phyloP scores from a whole-genome alignment of 1,140 invertebrate genomes.

The Lasaia peninsularis region DNA sequence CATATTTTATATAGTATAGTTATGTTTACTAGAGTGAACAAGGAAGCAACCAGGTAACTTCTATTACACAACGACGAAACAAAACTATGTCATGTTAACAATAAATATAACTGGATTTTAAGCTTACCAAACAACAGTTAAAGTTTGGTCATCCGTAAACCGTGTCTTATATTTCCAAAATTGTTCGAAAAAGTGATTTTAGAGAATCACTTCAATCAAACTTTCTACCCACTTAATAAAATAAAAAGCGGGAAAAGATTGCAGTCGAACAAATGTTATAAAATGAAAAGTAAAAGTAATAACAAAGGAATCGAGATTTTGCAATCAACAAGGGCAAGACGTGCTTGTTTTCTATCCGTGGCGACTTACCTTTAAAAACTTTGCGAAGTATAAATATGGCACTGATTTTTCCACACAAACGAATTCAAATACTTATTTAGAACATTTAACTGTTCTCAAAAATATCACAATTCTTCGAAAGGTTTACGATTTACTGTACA shows the following conservation, averaged over 20 bases:
- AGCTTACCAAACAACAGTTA: slow-evolving; percentile 45
- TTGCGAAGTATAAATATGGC: slow-evolving; percentile 39
- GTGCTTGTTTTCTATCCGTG: slow-evolving; percentile 50
- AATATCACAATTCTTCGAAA: slow-evolving; percentile 23
- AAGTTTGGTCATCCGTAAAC: slow-evolving; percentile 35
- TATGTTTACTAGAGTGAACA: no score
- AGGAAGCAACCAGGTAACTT: neutral
- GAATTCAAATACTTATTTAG: slow-evolving; percentile 1
- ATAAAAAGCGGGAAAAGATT: slow-evolving; percentile 10
- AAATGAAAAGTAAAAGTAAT: slow-evolving; percentile 9
- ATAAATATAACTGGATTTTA: slow-evolving; percentile 42
- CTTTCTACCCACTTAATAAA: slow-evolving; percentile 6
- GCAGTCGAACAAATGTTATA: slow-evolving; percentile 1
- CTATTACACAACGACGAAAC: slow-evolving; percentile 33
- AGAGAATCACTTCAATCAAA: neutral
- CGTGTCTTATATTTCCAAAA: slow-evolving; percentile 2
- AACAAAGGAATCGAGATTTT: slow-evolving; percentile 57
- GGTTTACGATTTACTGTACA: slow-evolving; percentile 28
- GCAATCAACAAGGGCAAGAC: slow-evolving; percentile 66
- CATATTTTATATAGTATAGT: no score
- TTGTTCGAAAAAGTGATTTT: slow-evolving; percentile 14
- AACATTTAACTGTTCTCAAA: slow-evolving; percentile 9
- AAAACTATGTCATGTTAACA: slow-evolving; percentile 33
- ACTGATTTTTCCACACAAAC: slow-evolving; percentile 35
- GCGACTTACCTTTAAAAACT: slow-evolving; percentile 39